Conservation (phyloP, 2,797 vertebrate genomes). For the Galagoides demidoff region DNA sequence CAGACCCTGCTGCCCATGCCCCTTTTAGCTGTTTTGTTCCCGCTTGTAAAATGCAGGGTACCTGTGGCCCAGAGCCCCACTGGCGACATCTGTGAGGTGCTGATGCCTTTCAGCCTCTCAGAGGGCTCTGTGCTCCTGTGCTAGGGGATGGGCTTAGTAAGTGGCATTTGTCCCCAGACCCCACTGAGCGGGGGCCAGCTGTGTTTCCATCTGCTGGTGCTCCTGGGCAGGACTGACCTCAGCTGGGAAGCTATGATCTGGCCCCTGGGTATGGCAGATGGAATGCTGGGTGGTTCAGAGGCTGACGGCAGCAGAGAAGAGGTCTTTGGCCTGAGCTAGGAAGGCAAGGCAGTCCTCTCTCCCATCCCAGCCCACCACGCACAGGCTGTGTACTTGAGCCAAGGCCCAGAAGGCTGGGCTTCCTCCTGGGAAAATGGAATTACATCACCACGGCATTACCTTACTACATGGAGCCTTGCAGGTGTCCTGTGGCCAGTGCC, state of each 20-base stretch:
- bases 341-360: fast-evolving
- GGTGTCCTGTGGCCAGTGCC: fast-evolving
- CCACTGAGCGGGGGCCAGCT: fast-evolving
- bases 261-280: fast-evolving
- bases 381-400: neutral
- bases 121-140: neutral
- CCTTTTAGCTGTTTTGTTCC: fast-evolving
- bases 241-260: neutral
- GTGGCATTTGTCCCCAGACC: neutral
- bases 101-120: neutral
- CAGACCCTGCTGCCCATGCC: fast-evolving
- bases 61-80: too few species aligned
- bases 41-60: too few species aligned
- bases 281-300: neutral
- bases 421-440: neutral
- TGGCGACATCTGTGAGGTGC: neutral
- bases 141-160: neutral
- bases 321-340: neutral
- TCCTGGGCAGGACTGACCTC: neutral
- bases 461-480: fast-evolving
- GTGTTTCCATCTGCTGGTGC: fast-evolving
- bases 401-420: neutral
- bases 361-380: fast-evolving
- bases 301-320: neutral
- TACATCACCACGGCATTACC: fast-evolving